These are phyloP conservation scores for Pocillopora damicornis DNA, from an alignment of 64 coral and sea anemone genomes.

Conservation along the genomic window DNA sequence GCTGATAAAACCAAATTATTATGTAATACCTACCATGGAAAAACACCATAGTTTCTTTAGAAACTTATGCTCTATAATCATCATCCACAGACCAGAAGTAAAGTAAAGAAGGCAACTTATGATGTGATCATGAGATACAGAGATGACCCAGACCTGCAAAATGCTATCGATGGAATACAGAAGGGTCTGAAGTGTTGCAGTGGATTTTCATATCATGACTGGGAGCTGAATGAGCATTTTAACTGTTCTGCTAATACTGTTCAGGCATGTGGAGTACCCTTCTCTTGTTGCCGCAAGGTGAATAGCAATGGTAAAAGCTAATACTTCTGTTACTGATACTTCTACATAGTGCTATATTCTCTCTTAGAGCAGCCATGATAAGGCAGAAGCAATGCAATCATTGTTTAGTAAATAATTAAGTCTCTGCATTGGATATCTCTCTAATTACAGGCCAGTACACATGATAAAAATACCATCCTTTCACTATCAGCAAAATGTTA, in stretches of 20 bases:
- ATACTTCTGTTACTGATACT: too few species aligned
- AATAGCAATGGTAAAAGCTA: neutral
- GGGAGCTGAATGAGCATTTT: conserved; percentile 73
- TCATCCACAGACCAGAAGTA: conserved; percentile 50
- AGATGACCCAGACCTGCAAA: conserved; percentile 83
- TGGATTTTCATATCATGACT: conserved; percentile 88
- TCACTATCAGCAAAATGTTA: too few species aligned
- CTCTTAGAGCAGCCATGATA: too few species aligned
- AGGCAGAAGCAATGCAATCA: too few species aligned
- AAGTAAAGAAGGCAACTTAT: conserved; percentile 48
- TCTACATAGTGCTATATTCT: neutral
- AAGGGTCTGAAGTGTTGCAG: conserved; percentile 76
- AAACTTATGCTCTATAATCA: too few species aligned
- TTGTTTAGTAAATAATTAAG: too few species aligned
- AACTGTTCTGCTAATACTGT: conserved; percentile 75
- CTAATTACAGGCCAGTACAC: too few species aligned
- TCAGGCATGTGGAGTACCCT: conserved; percentile 83
- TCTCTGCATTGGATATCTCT: too few species aligned
- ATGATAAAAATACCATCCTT: too few species aligned
- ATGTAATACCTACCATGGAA: too few species aligned
- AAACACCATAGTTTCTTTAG: neutral
- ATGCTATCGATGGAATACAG: conserved; percentile 83
- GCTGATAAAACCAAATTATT: too few species aligned
- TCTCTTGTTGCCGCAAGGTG: conserved; percentile 78
- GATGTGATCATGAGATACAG: conserved; percentile 69